These are phyloP conservation scores for Trochalopteron elliotii DNA, from an alignment of 2,113 vertebrate genomes.

Conservation along the genomic window DNA sequence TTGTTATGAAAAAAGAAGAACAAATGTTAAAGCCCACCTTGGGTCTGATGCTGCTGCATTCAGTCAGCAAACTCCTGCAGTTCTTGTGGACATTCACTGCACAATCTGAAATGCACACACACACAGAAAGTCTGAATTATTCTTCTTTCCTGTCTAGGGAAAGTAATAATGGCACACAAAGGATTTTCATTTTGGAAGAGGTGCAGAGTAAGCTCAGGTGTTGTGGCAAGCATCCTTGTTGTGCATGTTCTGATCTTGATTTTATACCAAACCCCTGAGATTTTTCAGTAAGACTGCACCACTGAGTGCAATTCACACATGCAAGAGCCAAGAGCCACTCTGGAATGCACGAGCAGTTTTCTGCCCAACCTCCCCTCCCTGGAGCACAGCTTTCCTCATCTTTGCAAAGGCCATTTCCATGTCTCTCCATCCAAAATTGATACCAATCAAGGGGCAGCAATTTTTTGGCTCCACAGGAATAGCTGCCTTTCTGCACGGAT, in stretches of 20 bases:
- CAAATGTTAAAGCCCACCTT: slow-evolving; percentile 76
- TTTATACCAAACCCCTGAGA: not conserved
- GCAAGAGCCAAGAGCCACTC: not conserved
- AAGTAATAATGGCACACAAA: not conserved
- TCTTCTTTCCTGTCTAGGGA: not conserved
- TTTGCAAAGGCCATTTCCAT: not conserved
- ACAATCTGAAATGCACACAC: slow-evolving; percentile 77
- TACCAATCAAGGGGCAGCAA: not conserved
- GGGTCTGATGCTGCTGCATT: slow-evolving; percentile 83
- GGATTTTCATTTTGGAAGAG: not conserved
- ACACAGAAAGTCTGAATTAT: not conserved
- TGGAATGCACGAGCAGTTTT: not conserved
- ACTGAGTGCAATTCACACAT: not conserved
- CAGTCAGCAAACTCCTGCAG: slow-evolving; percentile 85
- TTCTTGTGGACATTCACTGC: slow-evolving; percentile 90
- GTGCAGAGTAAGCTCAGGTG: not conserved
- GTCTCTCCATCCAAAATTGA: not conserved
- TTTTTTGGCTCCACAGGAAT: not conserved
- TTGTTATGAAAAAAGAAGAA: not conserved
- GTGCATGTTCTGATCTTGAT: not conserved
- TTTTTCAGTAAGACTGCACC: not conserved
- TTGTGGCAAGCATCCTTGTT: not conserved
- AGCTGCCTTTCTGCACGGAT: not conserved
- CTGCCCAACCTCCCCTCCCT: not conserved
- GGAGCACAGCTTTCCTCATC: not conserved